Evolutionary conservation across 2,888 invertebrate genomes (phyloP).

Genomic region (Margaritifera margaritifera): DNA sequence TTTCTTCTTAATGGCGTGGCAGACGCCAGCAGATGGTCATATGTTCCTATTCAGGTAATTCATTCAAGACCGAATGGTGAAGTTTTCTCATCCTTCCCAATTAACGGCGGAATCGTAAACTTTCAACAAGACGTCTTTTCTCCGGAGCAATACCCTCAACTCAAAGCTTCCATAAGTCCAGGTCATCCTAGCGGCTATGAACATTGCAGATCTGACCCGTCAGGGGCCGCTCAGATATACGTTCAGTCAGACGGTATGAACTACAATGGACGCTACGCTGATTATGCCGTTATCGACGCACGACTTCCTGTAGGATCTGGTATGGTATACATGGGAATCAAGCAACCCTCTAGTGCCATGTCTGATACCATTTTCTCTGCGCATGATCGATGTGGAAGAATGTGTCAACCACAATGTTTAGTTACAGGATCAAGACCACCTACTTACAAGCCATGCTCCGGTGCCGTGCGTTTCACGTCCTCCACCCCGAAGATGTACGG

Average conservation of each 20-base stretch:
- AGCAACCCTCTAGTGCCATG: conserved; percentile 15
- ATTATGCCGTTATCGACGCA: conserved; percentile 50
- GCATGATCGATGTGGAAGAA: conserved; percentile 51
- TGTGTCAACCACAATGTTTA: conserved; percentile 52
- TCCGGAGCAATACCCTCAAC: too few relatives aligned
- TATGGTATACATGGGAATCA: conserved; percentile 47
- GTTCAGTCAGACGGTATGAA: conserved; percentile 53
- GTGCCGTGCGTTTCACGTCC: conserved; percentile 41
- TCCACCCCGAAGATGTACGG: conserved; percentile 40
- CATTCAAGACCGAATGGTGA: conserved; percentile 18
- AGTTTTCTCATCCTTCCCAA: conserved; percentile 2
- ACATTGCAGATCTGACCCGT: too few relatives aligned
- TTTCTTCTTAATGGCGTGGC: conserved; percentile 46
- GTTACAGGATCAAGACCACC: conserved; percentile 16
- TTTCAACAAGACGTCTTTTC: too few relatives aligned
- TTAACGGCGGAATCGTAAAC: not conserved
- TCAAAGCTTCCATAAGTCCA: not conserved
- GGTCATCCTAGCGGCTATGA: not conserved
- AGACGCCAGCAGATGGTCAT: conserved; percentile 49
- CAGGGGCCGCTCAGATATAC: conserved; percentile 38
- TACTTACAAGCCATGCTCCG: conserved; percentile 47
- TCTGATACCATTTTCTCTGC: conserved; percentile 45
- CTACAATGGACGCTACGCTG: conserved; percentile 53
- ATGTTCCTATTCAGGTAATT: conserved; percentile 50
- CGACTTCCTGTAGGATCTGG: conserved; percentile 44